phyloP scores from a whole-genome alignment of 2,888 invertebrate species.

The Hedychridium roseum region DNA sequence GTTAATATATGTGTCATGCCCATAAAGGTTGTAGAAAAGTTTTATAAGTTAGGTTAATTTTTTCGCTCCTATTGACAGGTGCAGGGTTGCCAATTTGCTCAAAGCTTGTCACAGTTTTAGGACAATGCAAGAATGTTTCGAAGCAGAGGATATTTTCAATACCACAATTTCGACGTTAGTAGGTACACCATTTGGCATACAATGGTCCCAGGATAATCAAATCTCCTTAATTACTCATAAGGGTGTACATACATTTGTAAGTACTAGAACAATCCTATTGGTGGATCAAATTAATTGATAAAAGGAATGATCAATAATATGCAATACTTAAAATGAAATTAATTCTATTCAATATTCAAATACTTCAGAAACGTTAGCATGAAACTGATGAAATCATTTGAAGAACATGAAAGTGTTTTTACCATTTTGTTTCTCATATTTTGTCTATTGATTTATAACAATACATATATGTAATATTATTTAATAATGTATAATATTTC shows the following conservation, averaged over 20 bases:
- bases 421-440: neutral
- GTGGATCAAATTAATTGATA: neutral
- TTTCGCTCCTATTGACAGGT: too few relatives aligned
- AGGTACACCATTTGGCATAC: constrained; percentile 42
- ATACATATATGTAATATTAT: neutral
- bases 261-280: constrained; percentile 24
- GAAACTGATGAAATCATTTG: neutral
- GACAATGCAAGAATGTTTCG: too few relatives aligned
- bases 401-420: too few relatives aligned
- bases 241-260: constrained; percentile 59
- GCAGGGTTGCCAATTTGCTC: too few relatives aligned
- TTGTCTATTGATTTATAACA: too few relatives aligned
- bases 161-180: constrained; percentile 44
- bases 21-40: too few relatives aligned
- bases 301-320: neutral
- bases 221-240: constrained; percentile 56
- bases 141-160: constrained; percentile 41
- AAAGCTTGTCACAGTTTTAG: too few relatives aligned
- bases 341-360: neutral
- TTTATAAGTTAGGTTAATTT: too few relatives aligned
- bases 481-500: neutral
- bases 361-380: neutral
- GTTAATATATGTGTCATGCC: too few relatives aligned
- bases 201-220: constrained; percentile 61
- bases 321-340: neutral